Percentiles rank a stretch among this genome's conserved stretches.
Conservation (phyloP, 2,797 vertebrate genomes). For the Helicolenus hilgendorfi region DNA sequence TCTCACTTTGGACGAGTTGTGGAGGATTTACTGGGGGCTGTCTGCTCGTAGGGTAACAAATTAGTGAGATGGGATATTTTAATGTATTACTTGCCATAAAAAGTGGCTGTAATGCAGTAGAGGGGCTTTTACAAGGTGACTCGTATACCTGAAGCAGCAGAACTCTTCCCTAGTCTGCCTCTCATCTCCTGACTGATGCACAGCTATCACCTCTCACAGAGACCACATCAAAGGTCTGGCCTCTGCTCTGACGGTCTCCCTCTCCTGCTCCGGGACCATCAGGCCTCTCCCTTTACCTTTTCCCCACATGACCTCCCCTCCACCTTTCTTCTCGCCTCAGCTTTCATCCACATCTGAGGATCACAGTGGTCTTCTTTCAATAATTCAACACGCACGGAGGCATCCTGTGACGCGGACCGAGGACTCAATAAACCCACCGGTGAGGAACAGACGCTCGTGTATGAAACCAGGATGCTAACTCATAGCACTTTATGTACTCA, state of each 20-base stretch:
- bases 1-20: neutral
- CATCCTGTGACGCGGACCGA: slow-evolving; percentile 5
- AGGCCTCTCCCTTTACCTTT: slow-evolving; percentile 44
- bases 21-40: slow-evolving; percentile 8
- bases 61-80: slow-evolving; percentile 38
- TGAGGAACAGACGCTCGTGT: neutral
- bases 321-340: slow-evolving; percentile 46
- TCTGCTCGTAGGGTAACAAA: slow-evolving; percentile 4
- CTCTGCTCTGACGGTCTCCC: slow-evolving; percentile 1
- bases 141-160: neutral
- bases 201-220: slow-evolving; percentile 50
- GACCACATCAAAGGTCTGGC: slow-evolving; percentile 75
- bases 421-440: neutral
- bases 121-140: slow-evolving; percentile 1
- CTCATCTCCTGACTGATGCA: slow-evolving; percentile 41
- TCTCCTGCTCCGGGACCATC: neutral
- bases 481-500: neutral
- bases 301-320: slow-evolving; percentile 56
- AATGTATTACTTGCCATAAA: slow-evolving; percentile 1
- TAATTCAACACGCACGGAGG: slow-evolving; percentile 60
- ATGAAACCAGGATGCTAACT: neutral
- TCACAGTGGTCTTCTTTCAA: slow-evolving; percentile 54
- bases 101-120: neutral
- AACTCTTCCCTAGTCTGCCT: neutral
- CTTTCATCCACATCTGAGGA: slow-evolving; percentile 80